Evolutionary conservation across 2,113 vertebrate species (phyloP), one percentile per base, ranked within the genome.

Genomic region (Hydrolagus affinis): DNA sequence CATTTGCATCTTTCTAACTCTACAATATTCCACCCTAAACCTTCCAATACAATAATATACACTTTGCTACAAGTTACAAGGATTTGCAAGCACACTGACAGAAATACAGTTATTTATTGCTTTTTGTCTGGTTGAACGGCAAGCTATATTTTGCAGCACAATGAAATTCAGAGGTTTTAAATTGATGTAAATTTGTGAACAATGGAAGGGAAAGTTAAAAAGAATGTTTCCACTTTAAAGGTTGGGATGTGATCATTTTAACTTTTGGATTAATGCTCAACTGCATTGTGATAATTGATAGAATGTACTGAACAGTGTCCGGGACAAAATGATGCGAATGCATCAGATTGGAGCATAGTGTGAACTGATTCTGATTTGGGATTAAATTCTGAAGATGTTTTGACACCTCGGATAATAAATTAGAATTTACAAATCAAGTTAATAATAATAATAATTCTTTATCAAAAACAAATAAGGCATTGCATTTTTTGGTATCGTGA

Each of bases 361-460:
- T 76, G 14, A 19, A 23, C 11, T 6, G 15, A 68, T 83, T 57
- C 17, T 66, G 15, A 83, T 32, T 83, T 75, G 32, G 32, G 62
- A 66, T 62, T 28, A 14, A 83, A 28, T 23, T 60, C 60, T 19
- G 75, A 44, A 78, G 77, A 25, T 80, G 59, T 80, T 80, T 28
- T 19, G 77, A 64, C 77, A 80, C 59, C 77, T 17, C 77, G 30
- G 64, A 80, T 60, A 83, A 11, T 64, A 83, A 32, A 83, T 83
- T 44, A 44, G 1, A 44, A 44, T 25, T 83, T 9, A 30, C 66
- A 28, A 28, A 59, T 62, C 72, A 74, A 74, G 30, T 74, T 75
- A 56, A 56, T 44, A 75, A 74, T 44, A 32, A 32, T 32, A 74
- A 75, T 25, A 11, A 28, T n/a, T 28, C 70, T 72, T 72, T 11